These are phyloP conservation scores for Neoscelio sp. DNA, from an alignment of 2,888 invertebrate genomes.

Conservation along the genomic window DNA sequence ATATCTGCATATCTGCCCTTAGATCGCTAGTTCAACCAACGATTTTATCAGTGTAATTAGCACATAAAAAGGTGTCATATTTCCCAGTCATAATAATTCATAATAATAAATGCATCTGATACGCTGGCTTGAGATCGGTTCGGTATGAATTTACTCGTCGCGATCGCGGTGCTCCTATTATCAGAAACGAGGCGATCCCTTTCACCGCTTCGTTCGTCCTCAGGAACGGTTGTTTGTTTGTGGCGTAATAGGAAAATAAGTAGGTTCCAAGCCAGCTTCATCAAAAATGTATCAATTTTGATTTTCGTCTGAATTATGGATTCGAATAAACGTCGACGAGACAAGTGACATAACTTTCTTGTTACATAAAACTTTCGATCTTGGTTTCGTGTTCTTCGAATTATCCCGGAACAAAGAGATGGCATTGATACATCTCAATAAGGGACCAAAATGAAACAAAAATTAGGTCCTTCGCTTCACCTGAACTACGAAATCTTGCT, in stretches of 20 bases:
- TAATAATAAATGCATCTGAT: slow-evolving; percentile 8
- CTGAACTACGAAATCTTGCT: too few species aligned
- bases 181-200: slow-evolving; percentile 66
- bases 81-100: slow-evolving; percentile 10
- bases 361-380: slow-evolving; percentile 58
- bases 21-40: too few species aligned
- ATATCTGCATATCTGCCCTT: too few species aligned
- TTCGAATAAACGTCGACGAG: slow-evolving; percentile 30
- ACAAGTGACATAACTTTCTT: slow-evolving; percentile 55
- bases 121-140: slow-evolving; percentile 28
- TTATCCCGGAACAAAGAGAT: slow-evolving; percentile 60
- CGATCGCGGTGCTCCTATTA: slow-evolving; percentile 54
- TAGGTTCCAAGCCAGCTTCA: slow-evolving; percentile 5
- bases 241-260: slow-evolving; percentile 54
- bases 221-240: slow-evolving; percentile 51
- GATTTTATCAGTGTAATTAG: too few species aligned
- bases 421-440: slow-evolving; percentile 52
- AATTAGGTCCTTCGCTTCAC: too few species aligned
- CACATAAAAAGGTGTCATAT: too few species aligned
- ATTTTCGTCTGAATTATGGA: slow-evolving; percentile 42
- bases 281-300: slow-evolving; percentile 41
- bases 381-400: slow-evolving; percentile 55
- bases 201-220: slow-evolving; percentile 63
- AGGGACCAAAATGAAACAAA: too few species aligned
- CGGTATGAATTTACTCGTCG: slow-evolving; percentile 43